Percentiles rank a stretch among this genome's conserved stretches.
Conservation (phyloP, 2,888 invertebrate species). For the Latrodectus elegans region DNA sequence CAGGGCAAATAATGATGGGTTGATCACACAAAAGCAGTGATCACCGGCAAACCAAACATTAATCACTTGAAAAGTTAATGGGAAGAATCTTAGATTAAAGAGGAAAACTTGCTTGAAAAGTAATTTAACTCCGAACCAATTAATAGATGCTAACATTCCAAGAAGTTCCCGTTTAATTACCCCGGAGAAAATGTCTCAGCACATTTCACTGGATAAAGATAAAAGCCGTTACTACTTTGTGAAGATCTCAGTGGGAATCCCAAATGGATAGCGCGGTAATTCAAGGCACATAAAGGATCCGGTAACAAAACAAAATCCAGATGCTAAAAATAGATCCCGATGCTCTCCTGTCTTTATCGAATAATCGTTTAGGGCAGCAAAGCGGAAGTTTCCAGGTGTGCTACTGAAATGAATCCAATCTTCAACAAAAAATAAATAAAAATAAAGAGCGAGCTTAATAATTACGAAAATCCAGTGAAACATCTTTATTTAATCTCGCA, state of each 20-base stretch:
- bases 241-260: constrained; percentile 41
- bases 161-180: constrained; percentile 47
- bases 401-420: neutral
- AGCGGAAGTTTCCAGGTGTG: constrained; percentile 15
- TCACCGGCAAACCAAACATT: too few species aligned
- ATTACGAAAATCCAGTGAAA: too few species aligned
- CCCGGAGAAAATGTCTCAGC: constrained; percentile 16
- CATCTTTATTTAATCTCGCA: too few species aligned
- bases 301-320: constrained; percentile 39
- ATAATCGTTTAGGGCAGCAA: constrained; percentile 5
- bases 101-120: neutral
- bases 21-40: too few species aligned
- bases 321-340: constrained; percentile 47
- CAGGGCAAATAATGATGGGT: too few species aligned
- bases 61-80: neutral
- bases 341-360: constrained; percentile 17
- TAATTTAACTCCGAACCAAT: constrained; percentile 49
- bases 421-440: too few species aligned
- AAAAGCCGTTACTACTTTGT: constrained; percentile 46
- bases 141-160: constrained; percentile 28
- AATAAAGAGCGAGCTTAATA: too few species aligned
- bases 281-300: constrained; percentile 37
- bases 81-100: neutral
- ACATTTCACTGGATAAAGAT: constrained; percentile 21
- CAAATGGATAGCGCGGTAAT: constrained; percentile 30